Evolutionary conservation across 2,888 invertebrate genomes (phyloP).

Genomic region (Cylindroiulus punctatus): DNA sequence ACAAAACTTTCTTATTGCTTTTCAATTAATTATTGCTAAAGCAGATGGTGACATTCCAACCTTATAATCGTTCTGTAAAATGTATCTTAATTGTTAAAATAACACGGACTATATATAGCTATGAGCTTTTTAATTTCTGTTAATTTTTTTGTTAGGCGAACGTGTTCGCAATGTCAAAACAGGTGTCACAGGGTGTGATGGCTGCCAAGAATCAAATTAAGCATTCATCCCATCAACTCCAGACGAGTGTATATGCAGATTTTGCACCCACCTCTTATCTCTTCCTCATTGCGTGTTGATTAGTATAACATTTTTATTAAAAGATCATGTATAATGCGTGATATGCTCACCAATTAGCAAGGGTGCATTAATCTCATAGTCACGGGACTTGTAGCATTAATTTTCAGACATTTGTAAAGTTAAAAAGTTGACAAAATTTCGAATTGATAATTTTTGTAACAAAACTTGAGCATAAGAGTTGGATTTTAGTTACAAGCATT

Average conservation of each 20-base stretch:
- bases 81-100: neutral
- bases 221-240: slow-evolving; percentile 25
- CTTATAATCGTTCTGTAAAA: neutral
- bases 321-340: neutral
- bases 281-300: slow-evolving; percentile 30
- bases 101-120: neutral
- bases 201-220: slow-evolving; percentile 6
- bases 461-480: too few species aligned
- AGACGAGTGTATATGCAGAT: neutral
- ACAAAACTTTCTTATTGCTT: too few species aligned
- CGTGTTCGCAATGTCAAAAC: slow-evolving; percentile 30
- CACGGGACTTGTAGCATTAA: too few species aligned
- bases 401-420: too few species aligned
- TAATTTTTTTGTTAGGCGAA: neutral
- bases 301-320: neutral
- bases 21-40: too few species aligned
- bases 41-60: too few species aligned
- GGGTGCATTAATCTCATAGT: neutral
- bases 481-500: too few species aligned
- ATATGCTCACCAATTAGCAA: neutral
- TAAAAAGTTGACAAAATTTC: too few species aligned
- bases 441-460: too few species aligned
- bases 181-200: neutral
- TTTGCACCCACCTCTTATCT: neutral
- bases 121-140: neutral